These are phyloP conservation scores for Coccyzus lansbergi DNA, from an alignment of 2,797 vertebrate genomes.

Conservation along the genomic window DNA sequence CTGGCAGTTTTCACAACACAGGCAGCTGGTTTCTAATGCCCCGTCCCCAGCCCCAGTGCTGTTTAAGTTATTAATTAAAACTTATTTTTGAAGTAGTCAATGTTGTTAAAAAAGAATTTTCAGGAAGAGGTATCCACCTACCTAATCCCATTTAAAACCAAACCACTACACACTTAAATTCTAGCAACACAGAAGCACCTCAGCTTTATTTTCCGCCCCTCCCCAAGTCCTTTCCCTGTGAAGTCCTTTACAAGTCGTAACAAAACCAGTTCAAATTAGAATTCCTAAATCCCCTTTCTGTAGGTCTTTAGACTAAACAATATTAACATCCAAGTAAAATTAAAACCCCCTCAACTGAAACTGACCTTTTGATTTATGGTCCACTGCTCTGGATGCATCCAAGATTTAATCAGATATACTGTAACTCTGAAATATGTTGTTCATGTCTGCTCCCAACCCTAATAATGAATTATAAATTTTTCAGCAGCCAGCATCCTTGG, in stretches of 20 bases:
- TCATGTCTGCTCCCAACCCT: not conserved
- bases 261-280: not conserved
- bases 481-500: not conserved
- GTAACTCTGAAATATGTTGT: not conserved
- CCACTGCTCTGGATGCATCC: not conserved
- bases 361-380: not conserved
- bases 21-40: not conserved
- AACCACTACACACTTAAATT: not conserved
- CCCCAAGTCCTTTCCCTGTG: not conserved
- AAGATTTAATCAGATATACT: not conserved
- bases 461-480: not conserved
- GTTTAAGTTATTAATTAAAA: not conserved
- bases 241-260: not conserved
- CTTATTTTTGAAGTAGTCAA: not conserved
- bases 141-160: not conserved
- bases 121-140: not conserved
- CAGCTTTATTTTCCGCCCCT: not conserved
- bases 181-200: not conserved
- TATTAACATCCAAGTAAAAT: not conserved
- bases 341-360: not conserved
- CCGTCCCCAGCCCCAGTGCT: accelerated
- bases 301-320: not conserved
- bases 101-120: not conserved
- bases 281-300: not conserved
- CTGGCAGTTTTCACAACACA: not conserved